Percentiles rank a stretch among this genome's conserved stretches.
These are phyloP conservation scores for Caerostris extrusa DNA, from an alignment of 1,140 invertebrate species.

Conservation along the genomic window DNA sequence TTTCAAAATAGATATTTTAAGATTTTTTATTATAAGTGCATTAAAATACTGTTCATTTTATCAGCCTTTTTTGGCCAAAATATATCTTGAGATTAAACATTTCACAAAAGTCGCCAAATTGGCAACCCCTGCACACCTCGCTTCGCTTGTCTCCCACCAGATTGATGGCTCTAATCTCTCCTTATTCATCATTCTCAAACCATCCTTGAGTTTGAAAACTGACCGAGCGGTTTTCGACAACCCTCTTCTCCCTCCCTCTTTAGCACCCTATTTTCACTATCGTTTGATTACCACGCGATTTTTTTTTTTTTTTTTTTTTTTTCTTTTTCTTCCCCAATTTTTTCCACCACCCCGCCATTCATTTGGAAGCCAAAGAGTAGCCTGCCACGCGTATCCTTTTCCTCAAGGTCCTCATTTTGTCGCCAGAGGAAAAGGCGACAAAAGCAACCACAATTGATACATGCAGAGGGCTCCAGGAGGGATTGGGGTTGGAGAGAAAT, in stretches of 20 bases:
- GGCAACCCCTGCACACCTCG: neutral
- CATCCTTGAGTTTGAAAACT: slow-evolving; percentile 5
- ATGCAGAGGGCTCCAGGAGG: neutral
- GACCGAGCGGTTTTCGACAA: neutral
- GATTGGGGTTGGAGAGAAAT: neutral
- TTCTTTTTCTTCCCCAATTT: neutral
- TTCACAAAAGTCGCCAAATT: neutral
- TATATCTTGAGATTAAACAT: neutral
- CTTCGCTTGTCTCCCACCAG: slow-evolving; percentile 51
- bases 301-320: neutral
- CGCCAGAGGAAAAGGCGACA: neutral
- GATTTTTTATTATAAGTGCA: neutral
- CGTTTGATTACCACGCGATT: slow-evolving; percentile 38
- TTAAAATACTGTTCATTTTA: neutral
- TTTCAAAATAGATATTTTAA: neutral
- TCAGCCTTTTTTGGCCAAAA: neutral
- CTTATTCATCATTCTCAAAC: slow-evolving; percentile 8
- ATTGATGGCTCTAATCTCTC: slow-evolving; percentile 26
- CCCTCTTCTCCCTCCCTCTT: neutral
- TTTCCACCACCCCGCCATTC: slow-evolving; percentile 21
- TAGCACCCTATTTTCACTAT: slow-evolving; percentile 21
- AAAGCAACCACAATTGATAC: slow-evolving; percentile 24
- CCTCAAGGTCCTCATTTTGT: slow-evolving; percentile 34
- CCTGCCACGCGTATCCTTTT: slow-evolving; percentile 26
- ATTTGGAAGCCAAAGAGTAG: neutral